A percentile compares a stretch with the other conserved stretches of the same genome.
These are phyloP conservation scores for Malacosoma neustria DNA, from an alignment of 2,888 invertebrate species.

Conservation along the genomic window DNA sequence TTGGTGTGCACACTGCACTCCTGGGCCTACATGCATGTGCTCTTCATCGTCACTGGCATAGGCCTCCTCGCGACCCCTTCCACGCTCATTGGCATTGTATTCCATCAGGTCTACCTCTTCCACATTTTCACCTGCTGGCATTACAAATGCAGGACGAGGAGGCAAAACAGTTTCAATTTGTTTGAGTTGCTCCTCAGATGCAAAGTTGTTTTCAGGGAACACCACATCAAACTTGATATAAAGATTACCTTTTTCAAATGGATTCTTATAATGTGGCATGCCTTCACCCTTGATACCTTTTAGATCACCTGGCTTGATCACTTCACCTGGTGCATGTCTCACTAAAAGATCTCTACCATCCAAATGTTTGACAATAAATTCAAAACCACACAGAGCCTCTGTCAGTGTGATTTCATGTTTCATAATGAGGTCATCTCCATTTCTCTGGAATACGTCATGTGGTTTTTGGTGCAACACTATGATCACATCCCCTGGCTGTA, in stretches of 20 bases:
- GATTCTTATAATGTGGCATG: slow-evolving; percentile 91
- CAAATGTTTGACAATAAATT: slow-evolving; percentile 88
- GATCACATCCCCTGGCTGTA: slow-evolving; percentile 91
- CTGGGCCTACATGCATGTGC: slow-evolving; percentile 71
- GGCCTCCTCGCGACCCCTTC: slow-evolving; percentile 77
- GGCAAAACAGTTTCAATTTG: slow-evolving; percentile 85
- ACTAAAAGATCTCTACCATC: slow-evolving; percentile 90
- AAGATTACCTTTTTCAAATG: slow-evolving; percentile 90
- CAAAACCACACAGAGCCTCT: slow-evolving; percentile 94
- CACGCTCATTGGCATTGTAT: slow-evolving; percentile 77
- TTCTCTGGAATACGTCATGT: slow-evolving; percentile 86
- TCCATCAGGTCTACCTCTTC: slow-evolving; percentile 91
- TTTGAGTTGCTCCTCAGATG: slow-evolving; percentile 78
- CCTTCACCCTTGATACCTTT: slow-evolving; percentile 90
- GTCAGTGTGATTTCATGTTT: slow-evolving; percentile 85
- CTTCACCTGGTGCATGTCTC: slow-evolving; percentile 84
- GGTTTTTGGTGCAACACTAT: slow-evolving; percentile 88
- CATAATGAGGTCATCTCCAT: slow-evolving; percentile 83
- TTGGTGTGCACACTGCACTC: slow-evolving; percentile 89
- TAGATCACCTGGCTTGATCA: slow-evolving; percentile 87
- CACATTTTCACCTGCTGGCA: slow-evolving; percentile 86
- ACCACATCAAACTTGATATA: slow-evolving; percentile 89
- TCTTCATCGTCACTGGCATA: slow-evolving; percentile 81
- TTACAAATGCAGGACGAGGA: slow-evolving; percentile 78
- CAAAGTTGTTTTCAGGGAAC: slow-evolving; percentile 90